These are phyloP conservation scores for Schlechtendalia chinensis DNA, from an alignment of 1,140 invertebrate genomes.

Conservation along the genomic window DNA sequence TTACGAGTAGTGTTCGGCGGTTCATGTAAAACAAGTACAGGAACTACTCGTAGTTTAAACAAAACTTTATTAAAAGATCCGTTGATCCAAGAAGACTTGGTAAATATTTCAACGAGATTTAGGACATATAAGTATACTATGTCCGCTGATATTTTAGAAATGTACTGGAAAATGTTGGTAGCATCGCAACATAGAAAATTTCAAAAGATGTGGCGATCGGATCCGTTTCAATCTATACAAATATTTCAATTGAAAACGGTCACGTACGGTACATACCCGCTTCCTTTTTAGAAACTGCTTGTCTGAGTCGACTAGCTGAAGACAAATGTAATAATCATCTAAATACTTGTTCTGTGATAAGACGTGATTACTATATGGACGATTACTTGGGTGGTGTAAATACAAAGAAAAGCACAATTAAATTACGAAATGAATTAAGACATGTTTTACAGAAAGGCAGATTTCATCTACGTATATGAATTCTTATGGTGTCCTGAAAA, in stretches of 20 bases:
- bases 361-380: neutral
- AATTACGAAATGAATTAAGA: neutral
- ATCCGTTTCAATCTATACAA: conserved; percentile 24
- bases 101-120: conserved; percentile 49
- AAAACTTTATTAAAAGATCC: conserved; percentile 46
- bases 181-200: neutral
- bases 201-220: conserved; percentile 48
- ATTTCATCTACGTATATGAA: neutral
- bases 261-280: conserved; percentile 31
- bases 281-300: neutral
- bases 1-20: neutral
- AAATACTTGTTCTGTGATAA: neutral
- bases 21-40: conserved; percentile 42
- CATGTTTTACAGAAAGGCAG: neutral
- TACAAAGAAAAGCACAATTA: neutral
- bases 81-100: conserved; percentile 50
- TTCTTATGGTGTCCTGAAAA: conserved; percentile 6
- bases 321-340: neutral
- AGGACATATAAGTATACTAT: conserved; percentile 50
- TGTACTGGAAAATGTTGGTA: conserved; percentile 51
- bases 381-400: neutral
- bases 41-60: conserved; percentile 52
- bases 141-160: conserved; percentile 52
- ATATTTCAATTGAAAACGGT: conserved; percentile 44
- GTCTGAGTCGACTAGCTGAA: neutral